phyloP scores from a whole-genome alignment of 2,888 invertebrate species.

The Agrochola macilenta region DNA sequence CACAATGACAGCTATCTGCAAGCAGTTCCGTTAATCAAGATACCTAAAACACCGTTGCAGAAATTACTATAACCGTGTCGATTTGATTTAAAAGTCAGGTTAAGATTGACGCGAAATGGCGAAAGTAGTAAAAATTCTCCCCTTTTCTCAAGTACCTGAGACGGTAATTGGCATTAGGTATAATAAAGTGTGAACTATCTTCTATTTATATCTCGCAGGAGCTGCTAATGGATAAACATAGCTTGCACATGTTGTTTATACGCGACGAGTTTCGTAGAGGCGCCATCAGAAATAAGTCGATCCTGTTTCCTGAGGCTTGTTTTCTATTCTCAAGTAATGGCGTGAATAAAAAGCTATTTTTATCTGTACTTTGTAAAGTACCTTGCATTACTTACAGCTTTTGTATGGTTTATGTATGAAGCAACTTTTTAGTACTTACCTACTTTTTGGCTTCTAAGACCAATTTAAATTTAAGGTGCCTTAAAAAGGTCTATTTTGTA shows the following conservation, averaged over 20 bases:
- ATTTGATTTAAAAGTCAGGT: constrained; percentile 15
- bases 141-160: background rate
- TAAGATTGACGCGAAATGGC: constrained; percentile 14
- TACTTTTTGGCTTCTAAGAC: background rate
- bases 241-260: constrained; percentile 37
- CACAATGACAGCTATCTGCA: constrained; percentile 21
- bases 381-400: constrained; percentile 35
- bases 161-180: constrained; percentile 21
- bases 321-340: constrained; percentile 64
- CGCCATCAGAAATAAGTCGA: constrained; percentile 47
- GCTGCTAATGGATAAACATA: constrained; percentile 29
- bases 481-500: background rate
- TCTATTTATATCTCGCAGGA: constrained; percentile 51
- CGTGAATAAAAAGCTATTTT: constrained; percentile 60
- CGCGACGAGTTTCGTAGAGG: constrained; percentile 44
- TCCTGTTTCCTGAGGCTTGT: constrained; percentile 65
- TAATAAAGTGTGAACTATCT: constrained; percentile 43
- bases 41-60: constrained; percentile 40
- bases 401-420: constrained; percentile 31
- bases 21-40: constrained; percentile 39
- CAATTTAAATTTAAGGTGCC: background rate
- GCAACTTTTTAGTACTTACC: background rate
- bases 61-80: constrained; percentile 40
- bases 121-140: constrained; percentile 14
- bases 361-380: constrained; percentile 46